Percentiles rank a stretch among this genome's conserved stretches.
Conservation (phyloP, 2,797 vertebrate genomes). For the Antrozous pallidus region DNA sequence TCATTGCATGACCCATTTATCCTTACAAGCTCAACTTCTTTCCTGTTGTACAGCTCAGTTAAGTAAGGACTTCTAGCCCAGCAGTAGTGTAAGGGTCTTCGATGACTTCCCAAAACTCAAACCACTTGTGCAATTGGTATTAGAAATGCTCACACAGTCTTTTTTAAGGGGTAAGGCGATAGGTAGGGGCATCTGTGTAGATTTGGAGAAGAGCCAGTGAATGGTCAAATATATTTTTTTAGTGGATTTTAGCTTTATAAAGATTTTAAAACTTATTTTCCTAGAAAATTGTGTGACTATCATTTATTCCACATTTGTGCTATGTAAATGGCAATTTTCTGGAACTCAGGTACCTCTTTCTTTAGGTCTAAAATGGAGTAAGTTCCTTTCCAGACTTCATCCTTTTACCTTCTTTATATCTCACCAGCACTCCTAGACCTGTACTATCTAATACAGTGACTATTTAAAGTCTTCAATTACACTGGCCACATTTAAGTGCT, state of each 20-base stretch:
- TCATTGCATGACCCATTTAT: conserved; percentile 63
- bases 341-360: neutral
- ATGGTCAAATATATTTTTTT: neutral
- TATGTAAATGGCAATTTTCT: conserved; percentile 6
- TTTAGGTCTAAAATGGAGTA: neutral
- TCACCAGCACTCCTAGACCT: neutral
- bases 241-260: conserved; percentile 25
- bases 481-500: neutral
- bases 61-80: conserved; percentile 46
- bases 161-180: neutral
- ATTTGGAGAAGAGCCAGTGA: neutral
- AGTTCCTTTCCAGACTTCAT: neutral
- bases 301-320: neutral
- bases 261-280: conserved; percentile 39
- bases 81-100: neutral
- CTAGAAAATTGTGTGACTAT: neutral
- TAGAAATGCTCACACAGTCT: neutral
- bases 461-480: neutral
- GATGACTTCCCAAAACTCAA: neutral
- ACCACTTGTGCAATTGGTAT: neutral
- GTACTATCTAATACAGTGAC: neutral
- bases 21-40: conserved; percentile 60
- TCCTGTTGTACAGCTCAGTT: conserved; percentile 29
- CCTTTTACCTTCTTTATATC: neutral
- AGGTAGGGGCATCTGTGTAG: neutral